A percentile compares a stretch with the other conserved stretches of the same genome.
These are phyloP conservation scores for Sebastes nivosus DNA, from an alignment of 2,797 vertebrate genomes.

Conservation along the genomic window DNA sequence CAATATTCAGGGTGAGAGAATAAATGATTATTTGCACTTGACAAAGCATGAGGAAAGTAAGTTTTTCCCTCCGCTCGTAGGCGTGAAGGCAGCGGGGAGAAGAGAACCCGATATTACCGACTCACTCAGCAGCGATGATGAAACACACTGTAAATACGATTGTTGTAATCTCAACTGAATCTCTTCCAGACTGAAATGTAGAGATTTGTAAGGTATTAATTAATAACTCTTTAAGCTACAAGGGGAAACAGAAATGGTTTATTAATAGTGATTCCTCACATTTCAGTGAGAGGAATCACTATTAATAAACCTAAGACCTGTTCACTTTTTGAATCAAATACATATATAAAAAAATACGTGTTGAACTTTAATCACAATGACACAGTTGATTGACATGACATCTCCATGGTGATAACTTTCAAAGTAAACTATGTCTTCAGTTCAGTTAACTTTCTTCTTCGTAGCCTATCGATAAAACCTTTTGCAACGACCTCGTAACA, in stretches of 20 bases:
- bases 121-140: conserved; percentile 39
- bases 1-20: conserved; percentile 36
- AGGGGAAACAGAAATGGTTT: conserved; percentile 35
- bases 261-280: conserved; percentile 28
- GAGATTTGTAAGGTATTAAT: conserved; percentile 65
- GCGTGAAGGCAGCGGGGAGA: conserved; percentile 33
- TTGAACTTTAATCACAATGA: neutral
- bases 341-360: neutral
- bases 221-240: conserved; percentile 63
- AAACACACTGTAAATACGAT: conserved; percentile 62
- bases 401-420: neutral
- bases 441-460: neutral
- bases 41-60: conserved; percentile 36
- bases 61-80: conserved; percentile 15
- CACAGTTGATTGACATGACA: neutral
- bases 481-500: neutral
- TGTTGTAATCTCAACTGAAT: conserved; percentile 45
- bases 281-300: neutral
- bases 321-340: neutral
- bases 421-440: neutral
- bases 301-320: neutral
- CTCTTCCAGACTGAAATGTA: conserved; percentile 38
- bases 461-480: neutral
- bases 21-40: conserved; percentile 63
- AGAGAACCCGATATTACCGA: conserved; percentile 18